Conservation (phyloP, 2,888 invertebrate species). For the Ypsolopha sequella region DNA sequence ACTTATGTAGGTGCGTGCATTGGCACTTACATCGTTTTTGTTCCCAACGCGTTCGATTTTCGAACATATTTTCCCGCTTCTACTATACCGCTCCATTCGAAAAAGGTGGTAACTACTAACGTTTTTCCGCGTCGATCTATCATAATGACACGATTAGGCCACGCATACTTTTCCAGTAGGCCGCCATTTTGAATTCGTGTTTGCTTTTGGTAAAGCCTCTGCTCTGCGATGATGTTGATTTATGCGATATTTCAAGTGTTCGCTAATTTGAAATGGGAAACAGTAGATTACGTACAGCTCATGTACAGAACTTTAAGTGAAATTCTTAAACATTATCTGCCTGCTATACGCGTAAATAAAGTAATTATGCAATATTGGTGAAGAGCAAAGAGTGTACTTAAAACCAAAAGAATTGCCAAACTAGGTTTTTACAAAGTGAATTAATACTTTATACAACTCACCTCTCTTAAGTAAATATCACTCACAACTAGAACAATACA, state of each 20-base stretch:
- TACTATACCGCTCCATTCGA: neutral
- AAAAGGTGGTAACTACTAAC: conserved; percentile 3
- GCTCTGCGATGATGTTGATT: conserved; percentile 1
- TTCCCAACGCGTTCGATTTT: neutral
- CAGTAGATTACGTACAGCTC: neutral
- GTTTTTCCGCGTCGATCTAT: conserved; percentile 11
- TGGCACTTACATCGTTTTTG: conserved; percentile 3
- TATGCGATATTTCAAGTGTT: conserved; percentile 5
- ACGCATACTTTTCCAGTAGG: conserved; percentile 10
- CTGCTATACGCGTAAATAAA: no score
- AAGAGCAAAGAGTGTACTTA: no score
- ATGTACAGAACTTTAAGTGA: no score
- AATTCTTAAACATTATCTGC: no score
- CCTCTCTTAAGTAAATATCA: no score
- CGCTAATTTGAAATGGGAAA: neutral
- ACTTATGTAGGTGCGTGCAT: conserved; percentile 4
- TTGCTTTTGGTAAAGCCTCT: conserved; percentile 7
- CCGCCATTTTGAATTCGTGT: conserved; percentile 9
- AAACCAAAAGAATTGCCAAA: no score
- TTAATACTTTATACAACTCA: no score
- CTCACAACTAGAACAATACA: no score
- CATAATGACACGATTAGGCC: conserved; percentile 13
- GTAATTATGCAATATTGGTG: no score
- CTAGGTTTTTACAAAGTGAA: no score
- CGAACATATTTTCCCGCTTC: neutral